Evolutionary conservation across 2,888 invertebrate species (phyloP), one percentile per base, ranked within the genome.

Genomic region (Hedychridium roseum): DNA sequence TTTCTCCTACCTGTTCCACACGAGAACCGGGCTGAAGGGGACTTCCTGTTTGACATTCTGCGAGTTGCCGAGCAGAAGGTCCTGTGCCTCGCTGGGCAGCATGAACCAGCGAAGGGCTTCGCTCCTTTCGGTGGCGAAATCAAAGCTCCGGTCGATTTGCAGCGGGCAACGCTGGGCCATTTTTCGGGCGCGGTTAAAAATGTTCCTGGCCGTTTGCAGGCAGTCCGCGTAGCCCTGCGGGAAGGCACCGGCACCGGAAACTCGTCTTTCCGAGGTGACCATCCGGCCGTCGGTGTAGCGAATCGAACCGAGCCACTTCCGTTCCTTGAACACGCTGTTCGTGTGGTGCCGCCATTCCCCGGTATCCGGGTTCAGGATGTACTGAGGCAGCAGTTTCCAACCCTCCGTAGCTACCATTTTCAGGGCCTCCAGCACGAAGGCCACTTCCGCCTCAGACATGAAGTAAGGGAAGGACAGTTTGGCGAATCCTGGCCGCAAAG

Each of bases 311-410:
- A 95, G 81, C 84, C 92, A 94, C 75, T 90, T 91, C 36, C 91
- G 84, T 66, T 94, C 93, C 70, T 89, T 88, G 57, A 90, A 87
- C 3, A 89, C 84, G 36, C 88, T 85, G 74, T 92, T 90, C 0
- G 89, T 86, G 68, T 89, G 88, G 71, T 94, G 94, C 52, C 89
- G 85, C 94, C 94, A 95, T 76, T 94, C 93, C 0, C 92, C 94
- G 0, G 92, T 93, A 73, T 92, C 89, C 3, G 90, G 86, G 73
- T 94, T 92, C n/a, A 93, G 85, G 6, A 88, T 84, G 74, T 94
- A 94, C 76, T 93, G 90, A 0, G 94, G 94, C 41, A 95, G 78
- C 30, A 95, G 84, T 70, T 92, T 92, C 91, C 94, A 94, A 0
- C 89, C 94, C 80, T 93, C 89, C 2, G 91, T 88, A 0, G 94